Conservation (phyloP, 2,888 invertebrate species). For the Drosophila suboccidentalis region DNA sequence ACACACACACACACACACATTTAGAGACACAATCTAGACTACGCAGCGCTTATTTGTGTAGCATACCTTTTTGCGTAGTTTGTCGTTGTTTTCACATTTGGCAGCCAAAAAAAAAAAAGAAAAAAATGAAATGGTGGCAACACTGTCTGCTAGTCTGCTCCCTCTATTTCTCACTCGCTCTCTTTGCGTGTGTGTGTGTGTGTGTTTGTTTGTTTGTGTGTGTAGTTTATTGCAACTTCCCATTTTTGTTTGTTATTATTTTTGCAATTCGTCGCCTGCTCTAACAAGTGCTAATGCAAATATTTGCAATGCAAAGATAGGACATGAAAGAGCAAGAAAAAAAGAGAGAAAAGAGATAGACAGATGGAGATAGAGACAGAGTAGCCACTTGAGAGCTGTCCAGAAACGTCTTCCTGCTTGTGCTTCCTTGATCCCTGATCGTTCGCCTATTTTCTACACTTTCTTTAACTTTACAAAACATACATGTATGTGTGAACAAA, state of each 20-base stretch:
- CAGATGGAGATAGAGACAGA: not conserved
- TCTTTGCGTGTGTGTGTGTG: not conserved
- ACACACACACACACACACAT: conserved; percentile 11
- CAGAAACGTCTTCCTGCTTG: conserved; percentile 12
- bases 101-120: conserved; percentile 25
- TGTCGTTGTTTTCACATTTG: conserved; percentile 76
- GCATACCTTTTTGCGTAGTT: conserved; percentile 77
- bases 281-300: conserved; percentile 67
- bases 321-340: not conserved
- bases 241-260: conserved; percentile 36
- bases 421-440: conserved; percentile 50
- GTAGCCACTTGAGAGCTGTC: conserved; percentile 32
- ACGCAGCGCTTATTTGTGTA: conserved; percentile 68
- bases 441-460: conserved; percentile 28
- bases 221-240: conserved; percentile 45
- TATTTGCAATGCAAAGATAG: conserved; percentile 37
- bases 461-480: conserved; percentile 5
- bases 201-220: not conserved
- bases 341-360: not conserved
- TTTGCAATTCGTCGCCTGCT: conserved; percentile 21
- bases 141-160: conserved; percentile 6
- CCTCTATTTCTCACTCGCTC: not conserved
- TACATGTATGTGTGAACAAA: not conserved
- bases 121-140: not conserved
- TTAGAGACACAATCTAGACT: conserved; percentile 30